These are phyloP conservation scores for Linnaemya vulpina DNA, from an alignment of 2,888 invertebrate species.

Conservation along the genomic window DNA sequence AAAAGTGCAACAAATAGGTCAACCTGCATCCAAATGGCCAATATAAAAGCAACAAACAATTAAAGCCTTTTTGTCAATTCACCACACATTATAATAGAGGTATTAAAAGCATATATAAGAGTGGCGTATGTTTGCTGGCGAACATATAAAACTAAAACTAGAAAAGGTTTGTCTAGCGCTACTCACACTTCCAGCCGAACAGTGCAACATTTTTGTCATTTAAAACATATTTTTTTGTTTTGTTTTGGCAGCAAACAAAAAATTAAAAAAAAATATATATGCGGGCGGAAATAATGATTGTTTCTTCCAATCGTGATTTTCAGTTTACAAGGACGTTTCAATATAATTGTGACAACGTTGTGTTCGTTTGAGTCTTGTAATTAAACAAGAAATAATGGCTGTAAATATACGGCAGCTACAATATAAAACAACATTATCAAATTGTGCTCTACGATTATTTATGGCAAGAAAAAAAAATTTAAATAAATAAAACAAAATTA, in stretches of 20 bases:
- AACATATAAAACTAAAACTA: conserved; percentile 26
- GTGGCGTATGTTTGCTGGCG: not conserved
- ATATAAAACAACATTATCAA: conserved; percentile 42
- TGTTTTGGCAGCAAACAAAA: conserved; percentile 10
- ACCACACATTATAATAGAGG: conserved; percentile 14
- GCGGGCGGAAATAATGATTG: conserved; percentile 66
- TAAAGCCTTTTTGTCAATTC: conserved; percentile 30
- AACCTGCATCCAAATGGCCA: not conserved
- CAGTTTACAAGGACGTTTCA: conserved; percentile 61
- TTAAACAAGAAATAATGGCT: conserved; percentile 62
- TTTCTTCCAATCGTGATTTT: conserved; percentile 62
- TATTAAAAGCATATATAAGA: conserved; percentile 27
- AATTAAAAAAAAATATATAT: conserved; percentile 15
- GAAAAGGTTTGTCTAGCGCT: conserved; percentile 52
- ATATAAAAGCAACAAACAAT: conserved; percentile 1
- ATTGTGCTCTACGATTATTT: conserved; percentile 19
- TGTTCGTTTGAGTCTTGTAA: conserved; percentile 48
- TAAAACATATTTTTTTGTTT: not conserved
- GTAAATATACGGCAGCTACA: not conserved
- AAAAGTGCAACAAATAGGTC: not conserved
- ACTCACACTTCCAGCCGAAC: conserved; percentile 6
- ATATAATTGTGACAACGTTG: conserved; percentile 26
- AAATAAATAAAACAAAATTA: too few species aligned
- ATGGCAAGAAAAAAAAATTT: not conserved
- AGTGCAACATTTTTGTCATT: conserved; percentile 31